These are phyloP conservation scores for Deilephila elpenor DNA, from an alignment of 2,888 invertebrate genomes.

Conservation along the genomic window DNA sequence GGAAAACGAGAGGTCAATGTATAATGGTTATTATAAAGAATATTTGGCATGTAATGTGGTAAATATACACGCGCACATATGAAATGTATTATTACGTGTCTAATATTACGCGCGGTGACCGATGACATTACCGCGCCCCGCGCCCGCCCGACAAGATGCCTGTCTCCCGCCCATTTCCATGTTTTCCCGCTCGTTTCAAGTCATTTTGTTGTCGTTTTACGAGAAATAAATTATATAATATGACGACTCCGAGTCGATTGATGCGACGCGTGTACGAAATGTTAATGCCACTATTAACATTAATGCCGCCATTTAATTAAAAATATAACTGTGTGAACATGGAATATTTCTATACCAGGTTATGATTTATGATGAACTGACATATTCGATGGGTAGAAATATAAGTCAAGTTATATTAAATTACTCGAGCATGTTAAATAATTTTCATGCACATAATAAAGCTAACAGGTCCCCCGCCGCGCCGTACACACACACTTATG, in stretches of 20 bases:
- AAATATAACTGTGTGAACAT: not conserved
- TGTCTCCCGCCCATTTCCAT: not conserved
- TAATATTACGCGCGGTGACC: conserved; percentile 48
- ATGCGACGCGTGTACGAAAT: conserved; percentile 9
- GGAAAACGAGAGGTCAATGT: conserved; percentile 22
- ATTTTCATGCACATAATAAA: no score
- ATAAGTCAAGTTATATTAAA: not conserved
- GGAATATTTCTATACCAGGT: not conserved
- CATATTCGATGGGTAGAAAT: not conserved
- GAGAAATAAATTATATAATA: not conserved
- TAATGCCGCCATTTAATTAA: not conserved
- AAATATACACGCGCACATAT: conserved; percentile 48
- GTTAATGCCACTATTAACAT: not conserved
- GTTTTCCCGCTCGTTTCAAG: not conserved
- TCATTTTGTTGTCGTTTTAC: not conserved
- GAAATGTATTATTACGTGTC: conserved; percentile 49
- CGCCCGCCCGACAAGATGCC: not conserved
- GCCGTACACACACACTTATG: no score
- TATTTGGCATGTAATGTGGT: conserved; percentile 34
- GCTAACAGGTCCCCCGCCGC: no score
- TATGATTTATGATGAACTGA: not conserved
- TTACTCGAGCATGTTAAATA: no score
- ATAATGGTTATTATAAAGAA: conserved; percentile 27
- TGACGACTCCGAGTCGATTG: not conserved
- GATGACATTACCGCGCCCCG: conserved; percentile 34